Conservation (phyloP, 2,797 vertebrate genomes). For the Sternarchorhynchus goeldii region DNA sequence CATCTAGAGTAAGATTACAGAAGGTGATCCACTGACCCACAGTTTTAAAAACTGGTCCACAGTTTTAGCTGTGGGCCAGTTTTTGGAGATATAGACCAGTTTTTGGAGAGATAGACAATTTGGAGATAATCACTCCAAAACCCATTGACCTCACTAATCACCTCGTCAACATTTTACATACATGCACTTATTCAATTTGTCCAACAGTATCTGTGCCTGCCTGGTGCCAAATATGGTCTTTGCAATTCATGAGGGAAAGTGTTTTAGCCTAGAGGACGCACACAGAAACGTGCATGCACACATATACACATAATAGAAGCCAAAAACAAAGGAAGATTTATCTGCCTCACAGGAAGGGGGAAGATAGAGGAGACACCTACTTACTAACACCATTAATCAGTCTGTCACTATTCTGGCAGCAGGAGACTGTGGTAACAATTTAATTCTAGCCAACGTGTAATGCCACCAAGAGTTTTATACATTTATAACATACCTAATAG, state of each 20-base stretch:
- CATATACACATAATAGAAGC: conserved; percentile 8
- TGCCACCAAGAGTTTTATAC: not conserved
- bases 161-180: not conserved
- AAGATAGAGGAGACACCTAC: conserved; percentile 23
- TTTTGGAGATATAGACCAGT: too few relatives aligned
- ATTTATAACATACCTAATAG: not conserved
- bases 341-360: conserved; percentile 26
- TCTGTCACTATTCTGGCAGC: conserved; percentile 8
- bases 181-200: not conserved
- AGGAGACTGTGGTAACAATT: not conserved
- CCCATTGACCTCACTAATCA: too few relatives aligned
- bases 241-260: not conserved
- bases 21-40: too few relatives aligned
- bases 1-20: too few relatives aligned
- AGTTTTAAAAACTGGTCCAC: too few relatives aligned
- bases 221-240: not conserved
- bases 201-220: not conserved
- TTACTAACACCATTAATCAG: conserved; percentile 41
- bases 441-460: not conserved
- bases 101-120: too few relatives aligned
- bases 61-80: too few relatives aligned
- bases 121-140: too few relatives aligned
- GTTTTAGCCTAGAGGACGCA: not conserved
- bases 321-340: conserved; percentile 32
- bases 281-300: not conserved